A percentile compares a stretch with the other conserved stretches of the same genome.
Evolutionary conservation across 2,797 vertebrate genomes (phyloP).

Genomic region (Eremophila alpestris): DNA sequence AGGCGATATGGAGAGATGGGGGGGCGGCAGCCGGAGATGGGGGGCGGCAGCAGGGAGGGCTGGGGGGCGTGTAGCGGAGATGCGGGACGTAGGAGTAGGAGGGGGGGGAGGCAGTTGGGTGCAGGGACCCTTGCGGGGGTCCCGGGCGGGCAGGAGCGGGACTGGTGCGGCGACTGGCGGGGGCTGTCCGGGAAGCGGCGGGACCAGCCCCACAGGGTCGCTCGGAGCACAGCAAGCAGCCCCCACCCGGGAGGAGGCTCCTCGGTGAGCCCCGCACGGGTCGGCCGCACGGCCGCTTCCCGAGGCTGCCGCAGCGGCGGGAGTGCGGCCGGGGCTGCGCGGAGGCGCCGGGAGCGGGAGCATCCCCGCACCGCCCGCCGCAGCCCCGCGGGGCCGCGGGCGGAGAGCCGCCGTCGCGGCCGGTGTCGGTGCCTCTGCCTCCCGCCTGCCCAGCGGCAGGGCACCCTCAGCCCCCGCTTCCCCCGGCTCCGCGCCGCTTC

Average conservation of each 20-base stretch:
- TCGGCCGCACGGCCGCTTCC: neutral
- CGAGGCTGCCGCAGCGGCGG: neutral
- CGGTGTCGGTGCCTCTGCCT: neutral
- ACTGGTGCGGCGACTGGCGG: neutral
- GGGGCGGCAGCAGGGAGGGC: neutral
- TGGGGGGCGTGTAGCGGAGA: neutral
- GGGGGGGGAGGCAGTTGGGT: neutral
- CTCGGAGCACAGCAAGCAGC: neutral
- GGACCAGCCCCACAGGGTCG: neutral
- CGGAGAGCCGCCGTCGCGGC: neutral
- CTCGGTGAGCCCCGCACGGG: neutral
- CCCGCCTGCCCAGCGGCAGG: neutral
- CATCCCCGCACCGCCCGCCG: neutral
- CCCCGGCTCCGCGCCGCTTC: neutral
- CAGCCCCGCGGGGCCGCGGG: neutral
- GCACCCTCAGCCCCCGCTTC: neutral
- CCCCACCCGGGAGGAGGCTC: neutral
- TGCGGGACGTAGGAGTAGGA: neutral
- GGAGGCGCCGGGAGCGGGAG: neutral
- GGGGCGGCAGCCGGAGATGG: neutral
- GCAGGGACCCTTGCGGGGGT: neutral
- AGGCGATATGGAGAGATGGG: neutral
- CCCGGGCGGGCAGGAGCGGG: neutral
- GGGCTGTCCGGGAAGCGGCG: neutral
- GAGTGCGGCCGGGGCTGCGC: neutral